These are phyloP conservation scores for Psococerastis gibbosa DNA, from an alignment of 2,888 invertebrate genomes.

Conservation along the genomic window DNA sequence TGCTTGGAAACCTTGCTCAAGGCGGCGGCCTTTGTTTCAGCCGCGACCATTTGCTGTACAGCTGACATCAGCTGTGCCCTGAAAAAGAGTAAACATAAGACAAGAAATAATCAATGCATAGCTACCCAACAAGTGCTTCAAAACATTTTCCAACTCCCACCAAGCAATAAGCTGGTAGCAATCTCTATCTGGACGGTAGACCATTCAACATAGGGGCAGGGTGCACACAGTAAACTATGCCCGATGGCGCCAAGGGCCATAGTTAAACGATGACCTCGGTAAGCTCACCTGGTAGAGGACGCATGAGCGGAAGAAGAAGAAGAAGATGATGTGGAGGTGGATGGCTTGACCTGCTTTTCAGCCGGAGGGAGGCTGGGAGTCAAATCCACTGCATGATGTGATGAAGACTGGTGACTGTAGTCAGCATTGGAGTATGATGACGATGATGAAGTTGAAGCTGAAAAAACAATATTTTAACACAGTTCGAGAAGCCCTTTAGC, in stretches of 20 bases:
- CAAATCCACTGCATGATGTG: not conserved
- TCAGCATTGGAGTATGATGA: not conserved
- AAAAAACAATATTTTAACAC: not conserved
- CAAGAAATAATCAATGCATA: no score
- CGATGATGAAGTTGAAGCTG: not conserved
- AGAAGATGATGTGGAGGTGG: not conserved
- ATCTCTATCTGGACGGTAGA: no score
- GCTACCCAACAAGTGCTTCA: no score
- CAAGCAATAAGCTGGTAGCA: no score
- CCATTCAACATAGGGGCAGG: no score
- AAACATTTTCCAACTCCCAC: no score
- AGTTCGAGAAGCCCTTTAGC: no score
- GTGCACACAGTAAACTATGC: no score
- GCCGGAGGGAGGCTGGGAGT: no score
- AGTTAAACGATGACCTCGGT: no score
- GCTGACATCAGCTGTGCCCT: constrained; percentile 8
- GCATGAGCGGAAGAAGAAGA: not conserved
- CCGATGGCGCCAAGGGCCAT: no score
- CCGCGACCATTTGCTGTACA: constrained; percentile 6
- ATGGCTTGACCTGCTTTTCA: no score
- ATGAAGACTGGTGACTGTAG: not conserved
- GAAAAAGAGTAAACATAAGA: not conserved
- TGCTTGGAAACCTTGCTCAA: constrained; percentile 1
- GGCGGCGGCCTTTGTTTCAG: not conserved
- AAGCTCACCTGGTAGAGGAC: not conserved